Evolutionary conservation across 1,140 invertebrate genomes (phyloP), one percentile per base, ranked within the genome.

Genomic region (Laodelphax striatellus): DNA sequence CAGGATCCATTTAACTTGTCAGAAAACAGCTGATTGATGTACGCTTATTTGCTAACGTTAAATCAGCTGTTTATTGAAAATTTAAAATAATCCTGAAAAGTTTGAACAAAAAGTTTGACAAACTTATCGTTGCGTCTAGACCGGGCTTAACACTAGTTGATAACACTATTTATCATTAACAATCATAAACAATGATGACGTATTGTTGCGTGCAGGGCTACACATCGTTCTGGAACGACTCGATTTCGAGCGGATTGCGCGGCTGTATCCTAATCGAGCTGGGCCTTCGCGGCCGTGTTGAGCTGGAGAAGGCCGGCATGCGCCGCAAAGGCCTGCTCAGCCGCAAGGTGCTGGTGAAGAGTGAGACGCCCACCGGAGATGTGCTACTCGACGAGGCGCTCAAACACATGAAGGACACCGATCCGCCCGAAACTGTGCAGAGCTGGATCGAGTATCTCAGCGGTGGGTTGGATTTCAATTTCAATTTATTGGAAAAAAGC

Each of bases 171-270:
- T n/a, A n/a, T n/a, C n/a, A n/a, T n/a, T n/a, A n/a, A n/a, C n/a
- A n/a, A n/a, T n/a, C n/a, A n/a, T n/a, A n/a, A n/a, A n/a, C n/a
- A n/a, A n/a, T n/a, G n/a, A n/a, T n/a, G n/a, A n/a, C n/a, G n/a
- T n/a, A n/a, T n/a, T n/a, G n/a, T n/a, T n/a, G n/a, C n/a, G n/a
- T 79, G 61, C 71, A 98, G 95, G 97, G 97, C 62, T 99, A 99
- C 76, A 99, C 97, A 70, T 99, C 97, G 43, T 99, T 99, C 78
- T 99, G 97, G 97, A 99, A 99, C 79, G 97, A 99, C 76, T 99
- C 95, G 76, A 99, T 99, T 82, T 99, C 96, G 66, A 96, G 94
- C 67, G 97, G 97, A 17, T 79, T 99, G 53, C 81, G 97, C 70
- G 97, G 97, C 61, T 99, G 96, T 75, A 99, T 99, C 71, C 78